These are phyloP conservation scores for Pedetes capensis DNA, from an alignment of 2,113 vertebrate genomes.

Conservation along the genomic window DNA sequence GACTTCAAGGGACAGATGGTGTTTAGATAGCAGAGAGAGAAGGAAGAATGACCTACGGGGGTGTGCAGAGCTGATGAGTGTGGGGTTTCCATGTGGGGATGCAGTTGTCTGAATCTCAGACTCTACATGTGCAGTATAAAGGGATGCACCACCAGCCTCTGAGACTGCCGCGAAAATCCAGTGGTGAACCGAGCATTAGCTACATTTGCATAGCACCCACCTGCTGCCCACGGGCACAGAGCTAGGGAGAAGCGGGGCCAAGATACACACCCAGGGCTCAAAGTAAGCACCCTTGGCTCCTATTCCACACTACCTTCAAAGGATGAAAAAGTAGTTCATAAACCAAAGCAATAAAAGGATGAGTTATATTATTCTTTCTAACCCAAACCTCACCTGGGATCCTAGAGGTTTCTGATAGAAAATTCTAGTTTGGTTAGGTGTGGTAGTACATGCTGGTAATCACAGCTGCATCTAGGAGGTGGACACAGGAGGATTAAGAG, in stretches of 20 bases:
- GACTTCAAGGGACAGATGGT: background rate
- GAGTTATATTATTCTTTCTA: background rate
- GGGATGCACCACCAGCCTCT: background rate
- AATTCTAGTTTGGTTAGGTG: background rate
- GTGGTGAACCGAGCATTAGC: rapidly evolving
- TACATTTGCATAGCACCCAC: background rate
- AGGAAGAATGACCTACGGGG: background rate
- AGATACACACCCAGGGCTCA: background rate
- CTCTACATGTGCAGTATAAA: background rate
- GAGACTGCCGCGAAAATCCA: background rate
- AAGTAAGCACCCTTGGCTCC: background rate
- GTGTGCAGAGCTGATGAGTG: background rate
- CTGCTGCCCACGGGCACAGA: background rate
- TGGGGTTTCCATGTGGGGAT: background rate
- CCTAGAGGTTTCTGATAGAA: background rate
- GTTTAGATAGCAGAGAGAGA: background rate
- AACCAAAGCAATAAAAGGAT: background rate
- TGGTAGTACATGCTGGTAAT: background rate
- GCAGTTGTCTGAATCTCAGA: background rate
- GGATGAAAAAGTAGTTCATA: background rate
- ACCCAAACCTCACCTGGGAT: background rate
- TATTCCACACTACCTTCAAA: background rate
- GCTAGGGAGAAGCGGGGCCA: background rate
- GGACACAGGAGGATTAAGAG: background rate
- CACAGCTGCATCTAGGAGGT: background rate